phyloP scores from a whole-genome alignment of 2,888 invertebrate genomes.

The Campaea margaritaria region DNA sequence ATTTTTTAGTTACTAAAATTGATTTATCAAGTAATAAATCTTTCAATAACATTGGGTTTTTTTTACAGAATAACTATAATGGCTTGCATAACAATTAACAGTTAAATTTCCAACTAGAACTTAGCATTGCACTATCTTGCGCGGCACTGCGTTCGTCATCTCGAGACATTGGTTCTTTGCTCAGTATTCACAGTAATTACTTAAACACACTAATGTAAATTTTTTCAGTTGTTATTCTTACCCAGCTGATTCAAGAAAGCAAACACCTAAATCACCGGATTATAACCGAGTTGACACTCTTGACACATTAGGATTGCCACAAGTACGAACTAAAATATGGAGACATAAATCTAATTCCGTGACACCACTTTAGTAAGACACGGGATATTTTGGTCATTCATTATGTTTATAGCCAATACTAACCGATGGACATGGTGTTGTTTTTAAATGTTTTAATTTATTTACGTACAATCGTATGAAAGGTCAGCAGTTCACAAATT shows the following conservation, averaged over 20 bases:
- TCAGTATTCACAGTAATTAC: background rate
- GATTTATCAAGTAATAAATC: too few relatives aligned
- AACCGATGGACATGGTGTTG: conserved; percentile 28
- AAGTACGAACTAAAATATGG: conserved; percentile 57
- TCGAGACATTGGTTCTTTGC: too few relatives aligned
- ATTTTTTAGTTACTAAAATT: too few relatives aligned
- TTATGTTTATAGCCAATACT: conserved; percentile 47
- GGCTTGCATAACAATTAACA: too few relatives aligned
- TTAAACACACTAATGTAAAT: background rate
- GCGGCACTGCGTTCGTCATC: too few relatives aligned
- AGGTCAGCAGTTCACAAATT: conserved; percentile 1
- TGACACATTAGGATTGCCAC: conserved; percentile 46
- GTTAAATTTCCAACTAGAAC: too few relatives aligned
- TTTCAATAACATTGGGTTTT: too few relatives aligned
- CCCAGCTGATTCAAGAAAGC: conserved; percentile 27
- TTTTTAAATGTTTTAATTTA: conserved; percentile 21
- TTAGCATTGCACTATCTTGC: too few relatives aligned
- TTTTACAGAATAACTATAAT: too few relatives aligned
- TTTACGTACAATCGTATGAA: conserved; percentile 9
- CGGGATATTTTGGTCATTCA: conserved; percentile 41
- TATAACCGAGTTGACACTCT: conserved; percentile 40
- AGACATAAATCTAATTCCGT: conserved; percentile 55
- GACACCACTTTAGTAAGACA: conserved; percentile 43
- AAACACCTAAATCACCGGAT: conserved; percentile 35
- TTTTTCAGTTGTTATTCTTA: conserved; percentile 18